Conservation (phyloP, 2,797 vertebrate species). For the Oceanodroma leucorhoa region DNA sequence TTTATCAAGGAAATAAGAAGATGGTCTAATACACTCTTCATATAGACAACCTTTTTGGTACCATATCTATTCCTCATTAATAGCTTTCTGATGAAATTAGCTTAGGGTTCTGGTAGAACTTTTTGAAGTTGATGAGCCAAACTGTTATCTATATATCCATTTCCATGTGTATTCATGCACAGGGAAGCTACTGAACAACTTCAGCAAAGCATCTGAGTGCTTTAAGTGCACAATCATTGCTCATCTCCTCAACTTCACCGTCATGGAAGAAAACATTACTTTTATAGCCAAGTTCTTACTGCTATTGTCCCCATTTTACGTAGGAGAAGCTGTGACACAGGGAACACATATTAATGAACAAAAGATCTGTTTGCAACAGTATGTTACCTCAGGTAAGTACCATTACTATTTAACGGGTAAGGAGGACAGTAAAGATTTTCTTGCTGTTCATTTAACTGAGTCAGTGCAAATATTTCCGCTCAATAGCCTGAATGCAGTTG, state of each 20-base stretch:
- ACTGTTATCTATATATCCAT: not conserved
- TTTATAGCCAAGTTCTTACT: not conserved
- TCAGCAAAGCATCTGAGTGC: not conserved
- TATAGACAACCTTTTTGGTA: not conserved
- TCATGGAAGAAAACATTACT: not conserved
- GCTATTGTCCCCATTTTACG: not conserved
- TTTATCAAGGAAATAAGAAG: not conserved
- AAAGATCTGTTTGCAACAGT: not conserved
- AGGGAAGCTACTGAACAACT: not conserved
- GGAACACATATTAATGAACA: not conserved
- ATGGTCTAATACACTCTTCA: not conserved
- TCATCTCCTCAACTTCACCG: not conserved
- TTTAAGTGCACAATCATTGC: not conserved
- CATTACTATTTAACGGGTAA: not conserved
- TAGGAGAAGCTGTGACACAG: not conserved
- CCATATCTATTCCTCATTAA: not conserved
- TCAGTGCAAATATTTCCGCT: not conserved
- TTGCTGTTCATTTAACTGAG: not conserved
- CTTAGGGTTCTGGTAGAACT: not conserved
- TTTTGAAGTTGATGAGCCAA: not conserved
- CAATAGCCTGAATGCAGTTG: not conserved
- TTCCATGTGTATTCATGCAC: not conserved
- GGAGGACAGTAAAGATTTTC: not conserved
- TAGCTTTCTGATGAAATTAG: not conserved
- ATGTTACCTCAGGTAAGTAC: not conserved